These are phyloP conservation scores for Sceloporus tristichus DNA, from an alignment of 2,113 vertebrate species.

Conservation along the genomic window DNA sequence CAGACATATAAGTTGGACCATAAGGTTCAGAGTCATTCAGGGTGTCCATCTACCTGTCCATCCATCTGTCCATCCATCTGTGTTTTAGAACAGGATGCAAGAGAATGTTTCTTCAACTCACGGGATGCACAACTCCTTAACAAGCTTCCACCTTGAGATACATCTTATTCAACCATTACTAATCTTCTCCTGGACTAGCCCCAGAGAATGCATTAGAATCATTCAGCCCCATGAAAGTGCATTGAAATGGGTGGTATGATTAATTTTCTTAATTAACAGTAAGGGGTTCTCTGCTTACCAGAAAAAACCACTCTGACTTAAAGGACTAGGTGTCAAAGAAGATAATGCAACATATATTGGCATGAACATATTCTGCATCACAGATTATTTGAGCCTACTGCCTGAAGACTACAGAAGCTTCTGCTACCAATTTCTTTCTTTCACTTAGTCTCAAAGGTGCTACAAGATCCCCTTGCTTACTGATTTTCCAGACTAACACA, in stretches of 20 bases:
- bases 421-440: no score
- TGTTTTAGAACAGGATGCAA: constrained; percentile 45
- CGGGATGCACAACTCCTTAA: no score
- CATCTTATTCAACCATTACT: not conserved
- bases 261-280: not conserved
- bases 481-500: no score
- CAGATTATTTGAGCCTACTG: not conserved
- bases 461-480: no score
- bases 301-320: not conserved
- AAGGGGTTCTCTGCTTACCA: not conserved
- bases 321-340: not conserved
- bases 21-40: constrained; percentile 5
- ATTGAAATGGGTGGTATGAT: not conserved
- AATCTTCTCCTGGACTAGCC: not conserved
- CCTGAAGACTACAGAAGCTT: no score
- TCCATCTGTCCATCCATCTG: no score
- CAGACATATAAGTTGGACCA: not conserved
- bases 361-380: not conserved
- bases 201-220: not conserved
- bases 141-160: not conserved
- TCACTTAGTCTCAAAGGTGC: no score
- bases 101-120: constrained; percentile 18
- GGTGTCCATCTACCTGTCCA: not conserved
- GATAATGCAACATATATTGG: not conserved
- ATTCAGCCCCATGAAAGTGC: not conserved